Conservation (phyloP, 2,113 vertebrate species). For the Acrocephalus arundinaceus region DNA sequence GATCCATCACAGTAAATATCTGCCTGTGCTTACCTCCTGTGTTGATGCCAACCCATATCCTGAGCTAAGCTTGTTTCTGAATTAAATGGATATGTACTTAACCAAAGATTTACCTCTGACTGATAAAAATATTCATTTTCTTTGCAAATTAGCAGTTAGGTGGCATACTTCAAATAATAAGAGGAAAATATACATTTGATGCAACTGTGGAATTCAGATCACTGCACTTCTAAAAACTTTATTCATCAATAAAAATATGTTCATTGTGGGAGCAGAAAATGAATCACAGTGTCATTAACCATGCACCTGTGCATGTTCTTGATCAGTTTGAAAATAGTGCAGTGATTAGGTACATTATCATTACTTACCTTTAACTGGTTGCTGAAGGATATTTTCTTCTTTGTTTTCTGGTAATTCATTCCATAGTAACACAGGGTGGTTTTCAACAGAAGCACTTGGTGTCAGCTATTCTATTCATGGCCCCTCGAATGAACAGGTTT, state of each 20-base stretch:
- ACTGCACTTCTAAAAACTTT: neutral
- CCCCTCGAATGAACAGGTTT: neutral
- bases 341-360: neutral
- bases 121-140: neutral
- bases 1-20: neutral
- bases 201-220: neutral
- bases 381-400: neutral
- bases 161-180: neutral
- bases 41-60: neutral
- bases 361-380: neutral
- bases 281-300: fast-evolving
- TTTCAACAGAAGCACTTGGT: neutral
- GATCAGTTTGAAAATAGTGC: neutral
- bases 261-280: neutral
- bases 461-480: neutral
- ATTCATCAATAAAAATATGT: neutral
- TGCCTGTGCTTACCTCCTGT: neutral
- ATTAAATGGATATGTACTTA: neutral
- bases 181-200: neutral
- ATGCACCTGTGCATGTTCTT: neutral
- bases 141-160: neutral
- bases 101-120: neutral
- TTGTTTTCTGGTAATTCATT: neutral
- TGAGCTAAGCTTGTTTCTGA: neutral
- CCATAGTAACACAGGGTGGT: neutral